Base-by-base conservation (phyloP, 2,888 invertebrate genomes). In the Zeuzera pyrina region DNA sequence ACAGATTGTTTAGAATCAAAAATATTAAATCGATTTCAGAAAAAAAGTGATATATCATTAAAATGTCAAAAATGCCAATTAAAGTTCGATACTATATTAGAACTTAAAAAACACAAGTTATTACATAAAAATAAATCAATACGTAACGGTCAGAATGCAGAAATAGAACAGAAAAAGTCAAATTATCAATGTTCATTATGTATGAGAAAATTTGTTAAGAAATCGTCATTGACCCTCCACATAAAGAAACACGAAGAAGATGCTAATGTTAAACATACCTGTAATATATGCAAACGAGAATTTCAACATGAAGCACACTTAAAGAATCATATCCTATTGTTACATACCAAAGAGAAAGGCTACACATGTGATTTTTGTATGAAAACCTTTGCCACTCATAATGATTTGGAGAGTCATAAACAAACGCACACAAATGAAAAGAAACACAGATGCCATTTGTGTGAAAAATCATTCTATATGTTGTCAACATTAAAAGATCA, bases 401-500 rank as follows among this genome's bases (percentile, higher is more conserved):
- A 78, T 3, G 66, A 65, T 14, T 54, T 87, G 5, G 64, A 78
- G 16, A 44, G 57, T 1, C 87, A 87, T 43, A 68, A 69, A 41
- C 71, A 83, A 2, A 64, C 57, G 10, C 87, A 87, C 48, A 64
- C 58, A 10, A 52, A 68, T 2, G 69, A 72, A 11, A 74, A 81
- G 12, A 84, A 81, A 23, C 85, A 87, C 43, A 66, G 77, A 6
- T 88, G 88, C 42, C 60, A 61, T 0, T 39, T 68, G 1, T 85
- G 85, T 39, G 59, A 54, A 14, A 85, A 84, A 36, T 58, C 65
- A 0, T 79, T 78, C 30, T 45, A 76, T 1, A 86, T 88, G 85
- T 41, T 83, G 8, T 87, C 87, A 1, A 85, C 88, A 0, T 50
- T 88, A 23, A 86, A 79, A 15, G 88, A 88, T 41, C 88, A 88